Evolutionary conservation across 2,888 invertebrate species (phyloP).

Genomic region (Onchidella celtica): DNA sequence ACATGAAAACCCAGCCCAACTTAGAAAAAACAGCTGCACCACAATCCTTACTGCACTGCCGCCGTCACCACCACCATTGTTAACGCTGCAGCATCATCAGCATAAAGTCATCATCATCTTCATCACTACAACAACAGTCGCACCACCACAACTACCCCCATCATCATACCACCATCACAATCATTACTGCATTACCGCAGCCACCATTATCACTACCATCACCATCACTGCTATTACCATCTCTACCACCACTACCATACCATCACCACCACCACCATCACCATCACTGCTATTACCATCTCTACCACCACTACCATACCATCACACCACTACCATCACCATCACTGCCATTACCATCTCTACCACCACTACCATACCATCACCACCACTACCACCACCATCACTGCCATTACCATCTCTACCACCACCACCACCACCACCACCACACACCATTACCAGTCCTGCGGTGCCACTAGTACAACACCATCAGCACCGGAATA

Average conservation of each 20-base stretch:
- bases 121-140: no score
- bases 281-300: background rate
- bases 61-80: no score
- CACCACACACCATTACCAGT: background rate
- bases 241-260: background rate
- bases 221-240: background rate
- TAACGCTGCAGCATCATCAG: no score
- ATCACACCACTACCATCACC: no score
- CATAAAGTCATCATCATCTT: no score
- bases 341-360: background rate
- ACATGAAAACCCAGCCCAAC: no score
- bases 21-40: no score
- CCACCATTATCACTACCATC: background rate
- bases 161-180: background rate
- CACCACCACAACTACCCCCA: no score
- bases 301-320: background rate
- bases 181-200: background rate
- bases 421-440: background rate
- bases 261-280: background rate
- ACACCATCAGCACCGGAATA: background rate
- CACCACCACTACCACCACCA: background rate
- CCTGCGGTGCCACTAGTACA: background rate
- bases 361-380: background rate
- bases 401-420: background rate
- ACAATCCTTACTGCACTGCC: no score